Base-by-base conservation (phyloP, 2,888 invertebrate genomes). In the Scelioninae gen. 1 region DNA sequence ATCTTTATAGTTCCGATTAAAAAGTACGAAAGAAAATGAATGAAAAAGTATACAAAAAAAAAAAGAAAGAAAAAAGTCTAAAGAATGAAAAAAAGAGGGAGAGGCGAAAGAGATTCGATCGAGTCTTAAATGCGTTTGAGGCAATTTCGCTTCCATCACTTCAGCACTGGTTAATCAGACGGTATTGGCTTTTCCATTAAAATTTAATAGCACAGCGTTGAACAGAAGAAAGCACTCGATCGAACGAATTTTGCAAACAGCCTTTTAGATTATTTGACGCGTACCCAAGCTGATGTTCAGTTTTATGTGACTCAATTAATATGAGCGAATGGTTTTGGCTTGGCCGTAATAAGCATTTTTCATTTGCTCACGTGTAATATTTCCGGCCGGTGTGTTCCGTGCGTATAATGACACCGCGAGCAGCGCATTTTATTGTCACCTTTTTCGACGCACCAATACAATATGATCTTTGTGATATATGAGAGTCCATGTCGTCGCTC, bases 211-310 rank as follows among this genome's bases (percentile, higher is more conserved):
- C 80, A 69, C 56, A 55, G 75, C 62, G 69, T 80, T 72, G 74
- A 75, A 81, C 75, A 75, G 68, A 81, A 81, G 81, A 81, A 81
- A 81, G 81, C 81, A 81, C 81, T 81, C 69, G 81, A 81, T 81
- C 75, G 81, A 81, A 74, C 69, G 75, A 81, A 75, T 81, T 81
- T 81, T 81, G 69, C 74, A 75, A 81, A 81, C 81, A 81, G 81
- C 69, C 68, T 75, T 81, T 81, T 81, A 81, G 81, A 68, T 66
- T 75, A 81, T 81, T 75, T 75, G 69, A 75, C 81, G 69, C 63
- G 63, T 47, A 56, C 51, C 62, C 69, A 45, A 51, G 51, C 63
- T 63, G 75, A 80, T 74, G 74, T 55, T 51, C 74, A 69, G 74
- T 68, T 80, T 80, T 75, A 80, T 80, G 53, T 56, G 62, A 55